Evolutionary conservation across 2,888 invertebrate genomes (phyloP).

Genomic region (Cosmia trapezina): DNA sequence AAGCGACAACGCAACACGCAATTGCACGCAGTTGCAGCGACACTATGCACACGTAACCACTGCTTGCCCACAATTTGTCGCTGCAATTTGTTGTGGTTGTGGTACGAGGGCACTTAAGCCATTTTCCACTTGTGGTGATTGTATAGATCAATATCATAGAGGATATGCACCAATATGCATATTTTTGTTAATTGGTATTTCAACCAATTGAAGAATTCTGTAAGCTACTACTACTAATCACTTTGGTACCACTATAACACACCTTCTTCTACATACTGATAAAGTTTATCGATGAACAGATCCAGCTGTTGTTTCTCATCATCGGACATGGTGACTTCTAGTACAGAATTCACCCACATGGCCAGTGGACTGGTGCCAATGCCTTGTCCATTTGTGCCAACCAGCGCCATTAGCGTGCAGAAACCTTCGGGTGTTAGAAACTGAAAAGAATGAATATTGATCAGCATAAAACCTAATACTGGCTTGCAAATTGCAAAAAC

Average conservation of each 20-base stretch:
- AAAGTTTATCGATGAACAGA: constrained; percentile 94
- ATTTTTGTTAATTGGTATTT: no score
- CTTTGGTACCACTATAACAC: constrained; percentile 48
- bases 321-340: constrained; percentile 92
- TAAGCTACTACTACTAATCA: neutral
- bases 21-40: neutral
- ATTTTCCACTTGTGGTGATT: no score
- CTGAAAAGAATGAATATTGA: constrained; percentile 69
- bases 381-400: constrained; percentile 98
- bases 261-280: constrained; percentile 96
- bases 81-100: neutral
- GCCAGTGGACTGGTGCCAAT: constrained; percentile 97
- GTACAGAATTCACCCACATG: constrained; percentile 95
- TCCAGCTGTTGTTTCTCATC: constrained; percentile 93
- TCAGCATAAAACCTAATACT: no score
- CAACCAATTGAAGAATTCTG: neutral
- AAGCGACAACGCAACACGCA: neutral
- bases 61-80: neutral
- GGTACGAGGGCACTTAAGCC: no score
- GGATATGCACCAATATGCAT: no score
- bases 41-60: neutral
- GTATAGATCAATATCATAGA: no score
- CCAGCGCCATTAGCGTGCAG: constrained; percentile 91
- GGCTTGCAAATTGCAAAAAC: no score
- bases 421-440: constrained; percentile 96